Percentiles rank a stretch among this genome's conserved stretches.
Evolutionary conservation across 1,140 invertebrate species (phyloP).

Genomic region (Mamestra configurata): DNA sequence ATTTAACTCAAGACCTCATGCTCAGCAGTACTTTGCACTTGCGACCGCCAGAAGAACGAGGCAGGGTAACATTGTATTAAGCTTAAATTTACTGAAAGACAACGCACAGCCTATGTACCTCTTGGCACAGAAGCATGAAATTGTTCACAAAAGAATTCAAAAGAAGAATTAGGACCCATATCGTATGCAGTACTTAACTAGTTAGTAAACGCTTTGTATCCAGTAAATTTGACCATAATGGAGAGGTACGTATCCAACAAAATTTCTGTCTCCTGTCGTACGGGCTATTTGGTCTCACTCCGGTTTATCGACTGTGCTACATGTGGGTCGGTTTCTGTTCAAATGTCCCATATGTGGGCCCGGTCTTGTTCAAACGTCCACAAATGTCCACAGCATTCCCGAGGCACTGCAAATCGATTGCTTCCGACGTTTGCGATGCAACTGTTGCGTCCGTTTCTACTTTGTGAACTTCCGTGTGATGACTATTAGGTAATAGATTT

Average conservation of each 20-base stretch:
- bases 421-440: constrained; percentile 37
- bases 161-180: no score
- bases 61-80: no score
- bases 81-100: no score
- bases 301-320: no score
- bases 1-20: no score
- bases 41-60: no score
- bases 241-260: not conserved
- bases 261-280: not conserved
- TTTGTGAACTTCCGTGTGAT: not conserved
- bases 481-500: not conserved
- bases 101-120: no score
- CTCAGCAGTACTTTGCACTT: no score
- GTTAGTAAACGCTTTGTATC: not conserved
- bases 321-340: not conserved
- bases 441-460: constrained; percentile 30
- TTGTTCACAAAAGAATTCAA: no score
- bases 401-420: constrained; percentile 21
- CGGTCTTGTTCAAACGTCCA: constrained; percentile 14
- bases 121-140: no score
- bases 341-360: not conserved
- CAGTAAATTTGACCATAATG: not conserved
- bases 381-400: constrained; percentile 16
- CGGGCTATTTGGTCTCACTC: not conserved
- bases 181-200: no score